A percentile compares a stretch with the other conserved stretches of the same genome.
phyloP scores from a whole-genome alignment of 2,888 invertebrate genomes.

The Cantharis lateralis region DNA sequence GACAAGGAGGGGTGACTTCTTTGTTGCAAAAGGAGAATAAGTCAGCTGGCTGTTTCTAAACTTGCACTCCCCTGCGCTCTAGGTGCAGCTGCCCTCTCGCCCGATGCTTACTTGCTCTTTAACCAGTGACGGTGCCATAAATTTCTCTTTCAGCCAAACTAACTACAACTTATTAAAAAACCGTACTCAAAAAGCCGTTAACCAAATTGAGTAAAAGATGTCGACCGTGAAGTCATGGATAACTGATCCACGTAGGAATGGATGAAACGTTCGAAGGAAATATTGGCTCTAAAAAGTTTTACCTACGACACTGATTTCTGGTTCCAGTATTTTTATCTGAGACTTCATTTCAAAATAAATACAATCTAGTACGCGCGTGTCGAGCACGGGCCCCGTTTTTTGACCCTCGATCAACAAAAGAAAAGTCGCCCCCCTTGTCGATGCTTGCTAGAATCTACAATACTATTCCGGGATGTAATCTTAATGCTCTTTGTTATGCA shows the following conservation, averaged over 20 bases:
- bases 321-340: slow-evolving; percentile 48
- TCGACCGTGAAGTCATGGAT: neutral
- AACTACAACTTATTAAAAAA: neutral
- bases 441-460: slow-evolving; percentile 44
- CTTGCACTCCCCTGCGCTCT: slow-evolving; percentile 30
- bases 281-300: neutral
- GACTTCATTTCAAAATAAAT: slow-evolving; percentile 48
- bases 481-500: slow-evolving; percentile 56
- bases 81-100: slow-evolving; percentile 42
- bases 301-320: slow-evolving; percentile 46
- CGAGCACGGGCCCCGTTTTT: slow-evolving; percentile 56
- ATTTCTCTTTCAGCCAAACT: neutral
- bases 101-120: slow-evolving; percentile 22
- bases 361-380: slow-evolving; percentile 54
- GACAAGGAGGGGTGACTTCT: slow-evolving; percentile 52
- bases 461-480: slow-evolving; percentile 55
- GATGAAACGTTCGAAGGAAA: neutral
- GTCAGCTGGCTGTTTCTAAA: slow-evolving; percentile 53
- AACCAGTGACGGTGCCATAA: slow-evolving; percentile 19
- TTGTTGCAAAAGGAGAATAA: slow-evolving; percentile 55
- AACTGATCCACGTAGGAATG: neutral
- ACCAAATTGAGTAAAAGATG: neutral
- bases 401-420: slow-evolving; percentile 54
- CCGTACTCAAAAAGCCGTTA: neutral
- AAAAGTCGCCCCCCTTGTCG: slow-evolving; percentile 49